These are phyloP conservation scores for Sycobia sp. DNA, from an alignment of 1,140 invertebrate species.

Conservation along the genomic window DNA sequence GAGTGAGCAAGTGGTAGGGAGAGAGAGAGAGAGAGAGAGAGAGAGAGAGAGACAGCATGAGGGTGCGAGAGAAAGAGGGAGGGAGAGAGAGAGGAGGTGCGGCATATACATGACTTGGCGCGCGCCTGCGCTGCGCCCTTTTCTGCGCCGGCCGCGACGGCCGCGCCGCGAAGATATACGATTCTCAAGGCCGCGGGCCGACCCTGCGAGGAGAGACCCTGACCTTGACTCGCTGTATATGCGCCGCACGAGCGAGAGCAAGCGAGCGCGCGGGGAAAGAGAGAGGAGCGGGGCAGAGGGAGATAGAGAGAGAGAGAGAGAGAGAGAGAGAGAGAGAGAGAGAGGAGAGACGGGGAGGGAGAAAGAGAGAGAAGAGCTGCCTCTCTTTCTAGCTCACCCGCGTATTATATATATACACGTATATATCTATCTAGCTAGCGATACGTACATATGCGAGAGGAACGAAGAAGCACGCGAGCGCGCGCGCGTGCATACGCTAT, in stretches of 20 bases:
- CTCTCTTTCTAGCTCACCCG: no score
- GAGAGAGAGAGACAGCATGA: no score
- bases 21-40: no score
- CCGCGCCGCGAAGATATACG: conserved; percentile 3
- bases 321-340: neutral
- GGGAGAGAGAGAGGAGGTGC: no score
- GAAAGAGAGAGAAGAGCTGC: neutral
- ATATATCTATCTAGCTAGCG: no score
- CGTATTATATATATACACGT: no score
- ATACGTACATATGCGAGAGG: no score
- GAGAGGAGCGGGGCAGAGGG: neutral
- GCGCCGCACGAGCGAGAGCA: neutral
- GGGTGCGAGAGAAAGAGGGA: no score
- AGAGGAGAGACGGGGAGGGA: neutral
- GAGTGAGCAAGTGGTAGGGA: no score
- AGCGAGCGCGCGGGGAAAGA: neutral
- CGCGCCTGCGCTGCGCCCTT: neutral
- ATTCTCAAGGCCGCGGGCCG: conserved; percentile 20
- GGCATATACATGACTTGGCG: no score
- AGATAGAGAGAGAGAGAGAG: no score
- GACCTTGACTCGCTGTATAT: conserved; percentile 31
- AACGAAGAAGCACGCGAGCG: neutral
- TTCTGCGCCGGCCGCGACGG: neutral
- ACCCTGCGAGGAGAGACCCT: conserved; percentile 19
- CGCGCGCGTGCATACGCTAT: neutral